Evolutionary conservation across 1,140 invertebrate species (phyloP).

Genomic region (Harpegnathos saltator): DNA sequence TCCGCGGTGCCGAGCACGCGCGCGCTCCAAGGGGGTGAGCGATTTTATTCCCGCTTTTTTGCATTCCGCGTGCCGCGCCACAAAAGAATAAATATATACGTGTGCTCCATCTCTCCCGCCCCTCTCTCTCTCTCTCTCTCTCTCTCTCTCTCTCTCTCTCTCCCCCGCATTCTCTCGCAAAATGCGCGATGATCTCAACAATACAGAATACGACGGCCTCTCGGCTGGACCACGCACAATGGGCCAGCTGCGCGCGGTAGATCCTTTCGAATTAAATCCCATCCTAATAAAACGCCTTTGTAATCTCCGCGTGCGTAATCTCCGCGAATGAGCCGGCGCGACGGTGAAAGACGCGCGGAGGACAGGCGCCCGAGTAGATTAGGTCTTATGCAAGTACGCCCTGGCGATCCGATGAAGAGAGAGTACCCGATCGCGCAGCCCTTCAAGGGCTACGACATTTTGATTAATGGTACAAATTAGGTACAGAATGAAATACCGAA

Average conservation of each 20-base stretch:
- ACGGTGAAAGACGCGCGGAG: constrained; percentile 13
- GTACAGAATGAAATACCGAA: too few species aligned
- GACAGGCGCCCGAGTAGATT: constrained; percentile 31
- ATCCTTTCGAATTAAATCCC: constrained; percentile 73
- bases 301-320: constrained; percentile 53
- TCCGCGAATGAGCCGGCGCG: neutral
- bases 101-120: neutral
- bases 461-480: too few species aligned
- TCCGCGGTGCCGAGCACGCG: constrained; percentile 2
- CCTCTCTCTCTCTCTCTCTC: too few species aligned
- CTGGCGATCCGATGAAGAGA: neutral
- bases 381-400: constrained; percentile 24
- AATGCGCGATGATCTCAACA: constrained; percentile 58
- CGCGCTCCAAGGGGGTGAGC: neutral
- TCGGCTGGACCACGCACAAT: constrained; percentile 47
- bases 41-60: constrained; percentile 52
- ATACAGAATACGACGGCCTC: constrained; percentile 40
- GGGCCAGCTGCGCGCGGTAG: constrained; percentile 40
- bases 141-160: too few species aligned
- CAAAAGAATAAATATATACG: constrained; percentile 67
- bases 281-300: constrained; percentile 43
- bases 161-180: neutral
- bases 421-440: too few species aligned
- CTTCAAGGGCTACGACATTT: too few species aligned
- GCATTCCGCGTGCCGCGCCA: constrained; percentile 23